These are phyloP conservation scores for Zaprionus inermis DNA, from an alignment of 1,140 invertebrate species.

Conservation along the genomic window DNA sequence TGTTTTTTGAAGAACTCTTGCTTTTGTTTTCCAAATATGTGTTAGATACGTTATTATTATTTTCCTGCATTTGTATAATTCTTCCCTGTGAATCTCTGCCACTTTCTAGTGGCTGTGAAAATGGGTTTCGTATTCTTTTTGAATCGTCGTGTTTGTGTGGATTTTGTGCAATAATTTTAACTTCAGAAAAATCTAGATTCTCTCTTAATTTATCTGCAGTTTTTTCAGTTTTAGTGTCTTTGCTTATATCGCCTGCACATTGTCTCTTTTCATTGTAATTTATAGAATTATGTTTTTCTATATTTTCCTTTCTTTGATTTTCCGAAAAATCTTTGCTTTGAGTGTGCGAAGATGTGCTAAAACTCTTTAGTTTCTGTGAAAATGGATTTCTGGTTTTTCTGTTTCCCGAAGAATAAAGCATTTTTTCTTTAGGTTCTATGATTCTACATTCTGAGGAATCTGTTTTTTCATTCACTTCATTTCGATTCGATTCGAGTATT, in stretches of 20 bases:
- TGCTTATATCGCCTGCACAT: not conserved
- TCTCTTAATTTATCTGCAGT: not conserved
- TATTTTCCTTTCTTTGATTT: not conserved
- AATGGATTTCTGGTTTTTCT: not conserved
- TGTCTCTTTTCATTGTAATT: not conserved
- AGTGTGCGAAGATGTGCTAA: not conserved
- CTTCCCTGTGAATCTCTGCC: not conserved
- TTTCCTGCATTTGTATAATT: not conserved
- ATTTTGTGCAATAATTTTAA: no score
- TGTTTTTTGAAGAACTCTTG: not conserved
- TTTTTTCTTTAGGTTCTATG: not conserved
- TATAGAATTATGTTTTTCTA: not conserved
- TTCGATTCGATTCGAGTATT: not conserved
- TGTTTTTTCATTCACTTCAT: not conserved
- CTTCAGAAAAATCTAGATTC: not conserved
- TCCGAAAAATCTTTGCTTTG: not conserved
- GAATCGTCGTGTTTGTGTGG: not conserved
- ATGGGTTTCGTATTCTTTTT: not conserved
- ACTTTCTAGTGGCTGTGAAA: not conserved
- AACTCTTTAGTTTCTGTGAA: not conserved
- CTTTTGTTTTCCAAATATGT: not conserved
- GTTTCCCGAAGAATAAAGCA: accelerated
- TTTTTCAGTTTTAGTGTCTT: not conserved
- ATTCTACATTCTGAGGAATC: not conserved
- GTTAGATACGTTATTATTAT: not conserved